Evolutionary conservation across 2,113 vertebrate genomes (phyloP).

Genomic region (Ciconia stormi): DNA sequence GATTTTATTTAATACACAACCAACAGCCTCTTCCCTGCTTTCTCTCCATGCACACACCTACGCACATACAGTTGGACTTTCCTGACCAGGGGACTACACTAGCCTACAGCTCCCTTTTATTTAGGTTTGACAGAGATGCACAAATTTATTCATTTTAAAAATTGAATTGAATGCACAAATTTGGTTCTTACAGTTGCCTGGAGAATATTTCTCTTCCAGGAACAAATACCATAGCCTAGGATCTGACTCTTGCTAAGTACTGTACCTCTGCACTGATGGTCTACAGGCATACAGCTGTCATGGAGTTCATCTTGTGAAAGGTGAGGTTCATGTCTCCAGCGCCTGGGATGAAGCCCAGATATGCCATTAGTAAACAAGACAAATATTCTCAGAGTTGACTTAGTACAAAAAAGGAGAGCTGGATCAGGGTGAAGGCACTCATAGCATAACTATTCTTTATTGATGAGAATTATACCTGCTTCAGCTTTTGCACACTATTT

Average conservation of each 20-base stretch:
- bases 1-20: neutral
- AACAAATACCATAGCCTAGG: neutral
- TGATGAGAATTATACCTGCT: neutral
- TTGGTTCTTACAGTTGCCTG: neutral
- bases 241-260: neutral
- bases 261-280: neutral
- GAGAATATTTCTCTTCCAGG: neutral
- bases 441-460: neutral
- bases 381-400: neutral
- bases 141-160: neutral
- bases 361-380: neutral
- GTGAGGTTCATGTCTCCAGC: neutral
- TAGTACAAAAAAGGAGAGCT: neutral
- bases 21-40: neutral
- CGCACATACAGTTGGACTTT: too few species aligned
- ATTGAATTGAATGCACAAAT: neutral
- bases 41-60: neutral
- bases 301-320: neutral
- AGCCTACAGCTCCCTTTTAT: neutral
- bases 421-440: neutral
- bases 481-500: neutral
- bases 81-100: too few species aligned
- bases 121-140: neutral
- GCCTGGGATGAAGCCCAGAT: neutral
- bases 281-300: neutral